Conservation (phyloP, 1,140 invertebrate species). For the Hyles vespertilio region DNA sequence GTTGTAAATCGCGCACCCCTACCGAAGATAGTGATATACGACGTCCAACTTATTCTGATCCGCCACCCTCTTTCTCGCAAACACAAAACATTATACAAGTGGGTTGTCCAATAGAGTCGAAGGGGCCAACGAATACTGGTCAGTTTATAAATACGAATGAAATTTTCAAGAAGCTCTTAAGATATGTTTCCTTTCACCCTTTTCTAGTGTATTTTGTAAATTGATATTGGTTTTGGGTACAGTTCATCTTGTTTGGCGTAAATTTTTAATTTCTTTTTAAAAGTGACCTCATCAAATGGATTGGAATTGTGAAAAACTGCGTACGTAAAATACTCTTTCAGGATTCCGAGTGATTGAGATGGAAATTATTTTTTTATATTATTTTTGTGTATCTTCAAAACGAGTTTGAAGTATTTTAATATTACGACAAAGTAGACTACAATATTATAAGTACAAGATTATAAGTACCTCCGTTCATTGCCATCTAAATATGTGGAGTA, state of each 20-base stretch:
- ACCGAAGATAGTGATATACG: conserved; percentile 40
- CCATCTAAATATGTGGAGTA: too few relatives aligned
- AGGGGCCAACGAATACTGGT: conserved; percentile 34
- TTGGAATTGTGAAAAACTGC: too few relatives aligned
- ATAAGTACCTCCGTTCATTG: too few relatives aligned
- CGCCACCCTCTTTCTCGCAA: conserved; percentile 12
- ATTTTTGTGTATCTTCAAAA: too few relatives aligned
- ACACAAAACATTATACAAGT: conserved; percentile 14
- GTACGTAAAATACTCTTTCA: too few relatives aligned
- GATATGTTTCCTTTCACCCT: conserved; percentile 48
- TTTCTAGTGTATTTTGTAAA: conserved; percentile 55
- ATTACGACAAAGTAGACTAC: too few relatives aligned
- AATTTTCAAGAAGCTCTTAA: conserved; percentile 57
- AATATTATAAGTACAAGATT: too few relatives aligned
- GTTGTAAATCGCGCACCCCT: conserved; percentile 64
- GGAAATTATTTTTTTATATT: too few relatives aligned
- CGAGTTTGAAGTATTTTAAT: too few relatives aligned
- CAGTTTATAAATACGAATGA: conserved; percentile 54
- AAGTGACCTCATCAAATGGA: not conserved
- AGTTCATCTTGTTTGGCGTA: conserved; percentile 25
- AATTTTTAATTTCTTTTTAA: conserved; percentile 28
- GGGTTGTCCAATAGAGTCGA: conserved; percentile 7
- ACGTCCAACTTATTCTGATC: conserved; percentile 34
- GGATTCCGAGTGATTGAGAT: too few relatives aligned
- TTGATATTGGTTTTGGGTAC: conserved; percentile 39